Conservation (phyloP, 2,113 vertebrate species). For the Orientallactaga bullata region DNA sequence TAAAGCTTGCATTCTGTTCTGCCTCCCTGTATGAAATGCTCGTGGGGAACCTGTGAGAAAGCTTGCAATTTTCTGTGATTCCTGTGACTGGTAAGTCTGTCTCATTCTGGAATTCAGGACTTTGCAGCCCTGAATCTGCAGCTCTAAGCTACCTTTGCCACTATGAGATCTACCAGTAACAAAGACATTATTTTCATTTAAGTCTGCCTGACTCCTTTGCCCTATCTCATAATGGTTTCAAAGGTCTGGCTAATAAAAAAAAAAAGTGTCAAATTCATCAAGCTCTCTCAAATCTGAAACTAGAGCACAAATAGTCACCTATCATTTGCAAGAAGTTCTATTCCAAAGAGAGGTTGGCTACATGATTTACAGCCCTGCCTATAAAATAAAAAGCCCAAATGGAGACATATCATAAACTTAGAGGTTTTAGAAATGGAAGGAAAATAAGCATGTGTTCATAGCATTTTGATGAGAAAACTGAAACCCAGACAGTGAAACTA, state of each 20-base stretch:
- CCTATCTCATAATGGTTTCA: neutral
- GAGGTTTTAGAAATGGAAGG: neutral
- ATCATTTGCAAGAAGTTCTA: neutral
- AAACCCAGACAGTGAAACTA: neutral
- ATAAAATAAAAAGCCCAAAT: neutral
- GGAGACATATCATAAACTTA: neutral
- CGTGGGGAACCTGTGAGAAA: neutral
- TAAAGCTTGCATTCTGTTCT: neutral
- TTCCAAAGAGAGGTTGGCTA: neutral
- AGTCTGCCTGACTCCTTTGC: neutral
- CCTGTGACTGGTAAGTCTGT: neutral
- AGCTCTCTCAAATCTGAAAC: neutral
- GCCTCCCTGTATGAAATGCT: neutral
- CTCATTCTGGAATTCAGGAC: neutral
- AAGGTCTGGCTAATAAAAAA: neutral
- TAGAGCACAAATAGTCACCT: neutral
- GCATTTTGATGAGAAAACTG: neutral
- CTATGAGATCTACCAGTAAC: neutral
- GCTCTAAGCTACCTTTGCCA: neutral
- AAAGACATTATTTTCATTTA: neutral
- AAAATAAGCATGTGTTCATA: neutral
- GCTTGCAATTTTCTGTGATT: neutral
- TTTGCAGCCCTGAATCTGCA: neutral
- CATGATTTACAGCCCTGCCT: neutral
- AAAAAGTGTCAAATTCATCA: neutral